Evolutionary conservation across 2,888 invertebrate species (phyloP).

Genomic region (Drosophila pegasa): DNA sequence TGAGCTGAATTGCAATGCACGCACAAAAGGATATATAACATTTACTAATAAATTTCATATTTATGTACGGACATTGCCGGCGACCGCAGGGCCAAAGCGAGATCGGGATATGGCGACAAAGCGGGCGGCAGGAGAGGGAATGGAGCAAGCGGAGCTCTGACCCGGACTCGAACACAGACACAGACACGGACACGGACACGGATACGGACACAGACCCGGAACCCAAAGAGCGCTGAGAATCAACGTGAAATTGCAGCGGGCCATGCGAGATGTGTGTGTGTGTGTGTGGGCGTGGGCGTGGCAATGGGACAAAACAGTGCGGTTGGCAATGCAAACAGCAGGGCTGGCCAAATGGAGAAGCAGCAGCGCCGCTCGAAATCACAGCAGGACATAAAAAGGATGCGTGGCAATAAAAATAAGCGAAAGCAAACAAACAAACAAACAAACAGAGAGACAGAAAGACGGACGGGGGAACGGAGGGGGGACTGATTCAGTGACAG

Average conservation of each 20-base stretch:
- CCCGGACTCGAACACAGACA: constrained; percentile 4
- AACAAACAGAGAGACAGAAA: constrained; percentile 6
- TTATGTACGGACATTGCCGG: constrained; percentile 69
- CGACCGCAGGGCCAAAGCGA: constrained; percentile 12
- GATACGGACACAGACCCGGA: constrained; percentile 11
- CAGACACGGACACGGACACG: constrained; percentile 1
- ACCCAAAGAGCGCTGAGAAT: constrained; percentile 36
- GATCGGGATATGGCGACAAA: constrained; percentile 15
- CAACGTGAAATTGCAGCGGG: constrained; percentile 50
- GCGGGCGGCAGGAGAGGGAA: neutral
- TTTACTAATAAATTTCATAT: constrained; percentile 81
- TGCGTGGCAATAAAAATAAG: constrained; percentile 71
- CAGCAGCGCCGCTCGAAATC: constrained; percentile 53
- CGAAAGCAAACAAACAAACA: constrained; percentile 59
- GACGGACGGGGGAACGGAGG: constrained; percentile 8
- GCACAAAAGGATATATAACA: constrained; percentile 79
- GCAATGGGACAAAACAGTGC: constrained; percentile 52
- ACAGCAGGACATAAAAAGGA: constrained; percentile 71
- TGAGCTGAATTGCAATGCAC: constrained; percentile 63
- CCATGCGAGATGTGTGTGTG: constrained; percentile 2
- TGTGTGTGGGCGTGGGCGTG: constrained; percentile 23
- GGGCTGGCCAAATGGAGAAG: constrained; percentile 37
- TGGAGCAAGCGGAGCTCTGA: neutral
- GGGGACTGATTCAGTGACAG: constrained; percentile 25
- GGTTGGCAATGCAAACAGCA: constrained; percentile 58